A percentile compares a stretch with the other conserved stretches of the same genome.
phyloP scores from a whole-genome alignment of 2,797 vertebrate genomes.

The Cuculus canorus region DNA sequence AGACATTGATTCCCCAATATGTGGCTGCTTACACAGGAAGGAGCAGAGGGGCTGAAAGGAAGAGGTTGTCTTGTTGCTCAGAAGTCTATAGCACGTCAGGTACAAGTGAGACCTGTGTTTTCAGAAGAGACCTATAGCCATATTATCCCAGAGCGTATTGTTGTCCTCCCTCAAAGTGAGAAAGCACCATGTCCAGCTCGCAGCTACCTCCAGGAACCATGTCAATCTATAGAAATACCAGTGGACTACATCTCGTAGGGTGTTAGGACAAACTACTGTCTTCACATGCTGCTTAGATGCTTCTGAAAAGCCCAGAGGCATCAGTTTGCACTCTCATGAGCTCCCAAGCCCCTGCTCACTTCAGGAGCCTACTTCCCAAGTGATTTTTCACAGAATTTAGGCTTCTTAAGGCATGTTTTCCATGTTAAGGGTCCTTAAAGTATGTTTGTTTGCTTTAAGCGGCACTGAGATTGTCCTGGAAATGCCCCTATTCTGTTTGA shows the following conservation, averaged over 20 bases:
- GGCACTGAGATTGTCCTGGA: neutral
- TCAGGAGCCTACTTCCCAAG: neutral
- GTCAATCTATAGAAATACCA: neutral
- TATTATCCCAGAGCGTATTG: rapidly evolving
- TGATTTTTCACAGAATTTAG: neutral
- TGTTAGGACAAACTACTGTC: rapidly evolving
- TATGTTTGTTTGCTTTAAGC: neutral
- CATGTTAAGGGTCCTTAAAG: neutral
- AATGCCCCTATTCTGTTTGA: neutral
- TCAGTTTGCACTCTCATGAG: neutral
- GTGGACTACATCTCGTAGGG: neutral
- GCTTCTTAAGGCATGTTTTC: neutral
- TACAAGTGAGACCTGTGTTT: neutral
- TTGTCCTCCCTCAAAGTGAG: neutral
- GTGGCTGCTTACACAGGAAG: rapidly evolving
- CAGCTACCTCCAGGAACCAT: neutral
- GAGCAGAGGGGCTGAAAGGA: neutral
- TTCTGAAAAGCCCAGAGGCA: neutral
- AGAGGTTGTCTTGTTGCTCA: neutral
- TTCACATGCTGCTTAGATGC: neutral
- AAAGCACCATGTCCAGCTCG: neutral
- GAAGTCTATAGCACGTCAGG: rapidly evolving
- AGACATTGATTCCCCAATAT: rapidly evolving
- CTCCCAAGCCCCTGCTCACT: neutral
- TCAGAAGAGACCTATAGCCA: neutral